Base-by-base conservation (phyloP, 2,888 invertebrate species). In the Trissoscelio sp. region DNA sequence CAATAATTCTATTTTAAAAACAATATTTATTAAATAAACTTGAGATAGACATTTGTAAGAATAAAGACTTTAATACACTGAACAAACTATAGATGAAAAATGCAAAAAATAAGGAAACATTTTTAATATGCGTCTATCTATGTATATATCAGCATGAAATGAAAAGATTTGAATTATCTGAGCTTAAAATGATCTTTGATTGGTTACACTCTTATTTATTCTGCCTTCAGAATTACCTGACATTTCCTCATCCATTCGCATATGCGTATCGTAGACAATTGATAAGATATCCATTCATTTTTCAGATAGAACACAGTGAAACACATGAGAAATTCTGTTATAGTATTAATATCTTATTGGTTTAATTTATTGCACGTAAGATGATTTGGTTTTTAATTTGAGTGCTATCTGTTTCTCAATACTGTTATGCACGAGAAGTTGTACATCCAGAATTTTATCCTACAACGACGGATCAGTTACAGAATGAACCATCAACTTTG, bases 221-320 rank as follows among this genome's bases (percentile, higher is more conserved):
- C n/a, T 51, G 37, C 42, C 24, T 20, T 53, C 31, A 53, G 46
- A 66, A 57, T 57, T 55, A 16, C 46, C 46, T 74, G 74, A 64
- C 74, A 55, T 74, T 66, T 66, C 24, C 48, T 39, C 11, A 11
- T 55, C 31, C 18, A 55, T 62, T 42, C 44, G 44, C 46, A 48
- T 74, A 39, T 18, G 31, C 14, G 31, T 31, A 46, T 48, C 34
- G 22, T 34, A 55, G 31, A 70, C 46, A 39, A 12, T 37, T 72
- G 72, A 72, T 72, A 72, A 72, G 72, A 72, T 72, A 72, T 60
- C n/a, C n/a, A n/a, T n/a, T 72, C 24, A 37, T 28, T 51, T 72
- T 51, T 42, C 72, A 72, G 60, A 18, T 28, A 51, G 58, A 67
- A 58, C 24, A 37, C 11, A 57, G 9, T 67, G 37, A 57, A 11